A percentile compares a stretch with the other conserved stretches of the same genome.
Conservation (phyloP, 1,140 invertebrate genomes). For the Littorina saxatilis region DNA sequence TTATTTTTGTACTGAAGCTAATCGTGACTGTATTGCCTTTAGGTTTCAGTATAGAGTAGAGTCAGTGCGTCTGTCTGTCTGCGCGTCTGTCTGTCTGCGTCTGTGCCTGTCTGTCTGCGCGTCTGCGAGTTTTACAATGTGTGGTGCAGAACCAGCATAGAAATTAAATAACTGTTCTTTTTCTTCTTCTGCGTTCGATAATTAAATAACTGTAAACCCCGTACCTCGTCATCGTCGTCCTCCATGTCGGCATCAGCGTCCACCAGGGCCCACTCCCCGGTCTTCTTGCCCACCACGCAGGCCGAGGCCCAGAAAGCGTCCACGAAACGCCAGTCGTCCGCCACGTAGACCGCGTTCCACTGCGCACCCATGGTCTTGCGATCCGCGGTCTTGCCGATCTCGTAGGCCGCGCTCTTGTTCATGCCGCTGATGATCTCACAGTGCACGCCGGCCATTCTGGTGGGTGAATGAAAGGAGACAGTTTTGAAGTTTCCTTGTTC, state of each 20-base stretch:
- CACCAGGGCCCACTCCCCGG: conserved; percentile 69
- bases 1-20: too few species aligned
- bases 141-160: too few species aligned
- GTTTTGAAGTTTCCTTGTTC: too few species aligned
- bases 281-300: conserved; percentile 66
- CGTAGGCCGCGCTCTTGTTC: conserved; percentile 74
- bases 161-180: too few species aligned
- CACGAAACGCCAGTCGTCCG: conserved; percentile 70
- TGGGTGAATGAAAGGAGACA: too few species aligned
- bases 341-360: conserved; percentile 73
- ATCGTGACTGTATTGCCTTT: too few species aligned
- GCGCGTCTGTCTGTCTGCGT: too few species aligned
- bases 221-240: conserved; percentile 61
- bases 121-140: too few species aligned
- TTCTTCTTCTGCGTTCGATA: too few species aligned
- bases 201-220: background rate
- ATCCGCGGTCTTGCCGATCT: conserved; percentile 66
- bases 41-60: too few species aligned
- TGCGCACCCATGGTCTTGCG: conserved; percentile 68
- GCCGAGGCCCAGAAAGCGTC: conserved; percentile 72
- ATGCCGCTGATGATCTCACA: conserved; percentile 71
- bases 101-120: too few species aligned
- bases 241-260: conserved; percentile 64
- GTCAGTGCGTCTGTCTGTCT: too few species aligned
- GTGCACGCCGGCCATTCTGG: conserved; percentile 68